These are phyloP conservation scores for Polyergus mexicanus DNA, from an alignment of 1,140 invertebrate species.

Conservation along the genomic window DNA sequence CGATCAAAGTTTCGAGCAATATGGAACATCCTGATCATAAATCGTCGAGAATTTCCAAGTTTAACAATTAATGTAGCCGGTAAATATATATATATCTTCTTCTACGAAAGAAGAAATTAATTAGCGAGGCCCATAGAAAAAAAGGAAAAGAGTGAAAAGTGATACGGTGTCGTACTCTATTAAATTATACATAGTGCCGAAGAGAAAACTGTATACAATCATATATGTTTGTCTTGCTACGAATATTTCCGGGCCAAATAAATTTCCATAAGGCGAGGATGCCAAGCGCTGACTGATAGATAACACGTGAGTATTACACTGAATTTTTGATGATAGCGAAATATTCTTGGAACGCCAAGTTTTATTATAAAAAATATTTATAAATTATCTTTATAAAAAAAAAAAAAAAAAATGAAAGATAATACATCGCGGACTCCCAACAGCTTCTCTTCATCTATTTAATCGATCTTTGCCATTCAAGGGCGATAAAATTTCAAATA, in stretches of 20 bases:
- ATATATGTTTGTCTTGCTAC: background rate
- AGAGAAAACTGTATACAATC: background rate
- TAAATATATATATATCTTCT: background rate
- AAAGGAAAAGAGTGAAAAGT: constrained; percentile 37
- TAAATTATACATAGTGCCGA: constrained; percentile 22
- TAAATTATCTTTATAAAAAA: background rate
- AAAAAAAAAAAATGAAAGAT: background rate
- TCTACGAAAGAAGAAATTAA: background rate
- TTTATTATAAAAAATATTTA: background rate
- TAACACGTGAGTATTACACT: constrained; percentile 76
- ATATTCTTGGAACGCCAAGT: background rate
- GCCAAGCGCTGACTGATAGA: constrained; percentile 77
- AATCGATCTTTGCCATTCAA: background rate
- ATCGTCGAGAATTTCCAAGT: background rate
- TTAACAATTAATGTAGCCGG: background rate
- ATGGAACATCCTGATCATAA: background rate
- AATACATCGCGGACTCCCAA: background rate
- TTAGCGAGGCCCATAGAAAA: background rate
- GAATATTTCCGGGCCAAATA: background rate
- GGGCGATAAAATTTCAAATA: background rate
- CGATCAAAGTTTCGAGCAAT: background rate
- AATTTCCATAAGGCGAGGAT: constrained; percentile 45
- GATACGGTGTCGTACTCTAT: background rate
- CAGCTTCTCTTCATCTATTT: too few relatives aligned
- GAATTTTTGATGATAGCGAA: background rate